Base-by-base conservation (phyloP, 2,888 invertebrate species). In the Coenonympha glycerion region DNA sequence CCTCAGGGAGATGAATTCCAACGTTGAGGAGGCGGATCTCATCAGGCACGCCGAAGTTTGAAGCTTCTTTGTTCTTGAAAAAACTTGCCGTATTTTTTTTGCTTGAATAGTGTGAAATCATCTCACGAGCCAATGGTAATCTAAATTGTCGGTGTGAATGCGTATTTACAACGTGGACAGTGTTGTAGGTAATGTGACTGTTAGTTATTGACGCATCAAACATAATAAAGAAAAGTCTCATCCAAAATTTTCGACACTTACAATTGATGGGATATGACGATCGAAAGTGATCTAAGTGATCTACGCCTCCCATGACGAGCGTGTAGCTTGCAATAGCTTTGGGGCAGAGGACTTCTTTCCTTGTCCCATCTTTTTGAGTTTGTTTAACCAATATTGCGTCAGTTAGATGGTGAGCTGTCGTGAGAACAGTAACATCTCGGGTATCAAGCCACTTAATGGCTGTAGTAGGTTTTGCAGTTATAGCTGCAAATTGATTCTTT, bases 221-320 rank as follows among this genome's bases (percentile, higher is more conserved):
- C 55, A 58, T 37, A 44, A 65, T 67, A 49, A 63, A 60, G 30
- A 68, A 61, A 19, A 68, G 57, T 49, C 66, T 41, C 65, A 66
- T 64, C 69, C 66, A 68, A 42, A 48, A 68, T 57, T 67, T 66
- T 37, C 68, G 33, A 0, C 61, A 66, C 55, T 66, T 68, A 0
- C 68, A 52, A 50, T 47, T 55, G 2, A 68, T 66, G 42, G 65
- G 65, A 41, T n/a, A n/a, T 3, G 67, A 66, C 1, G 65, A 63
- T 39, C 68, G 36, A 31, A 39, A 50, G 24, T 61, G 59, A 42
- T 61, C 55, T 34, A 56, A 55, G 15, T 46, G 49, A 41, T 53
- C 57, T 6, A 57, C 57, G 19, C 56, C 62, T 1, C 61, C 59
- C 56, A 60, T 60, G 24, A 46, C 46, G 3, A 49, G 46, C 16